Evolutionary conservation across 2,797 vertebrate species (phyloP).

Genomic region (Xerus rutilus): DNA sequence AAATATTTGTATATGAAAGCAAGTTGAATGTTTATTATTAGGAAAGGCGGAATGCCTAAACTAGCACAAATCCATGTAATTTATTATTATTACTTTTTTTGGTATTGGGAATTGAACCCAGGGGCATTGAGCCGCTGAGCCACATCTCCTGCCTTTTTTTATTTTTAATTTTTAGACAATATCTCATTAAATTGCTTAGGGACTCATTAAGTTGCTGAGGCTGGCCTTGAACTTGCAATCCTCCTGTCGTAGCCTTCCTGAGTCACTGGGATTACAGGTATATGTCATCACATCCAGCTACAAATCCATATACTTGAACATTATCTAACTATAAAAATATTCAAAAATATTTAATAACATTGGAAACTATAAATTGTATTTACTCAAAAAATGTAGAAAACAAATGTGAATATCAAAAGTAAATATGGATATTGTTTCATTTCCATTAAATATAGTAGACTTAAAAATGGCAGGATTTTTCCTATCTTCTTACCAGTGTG

Average conservation of each 20-base stretch:
- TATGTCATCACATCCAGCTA: no score
- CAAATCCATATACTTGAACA: neutral
- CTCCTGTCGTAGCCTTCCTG: no score
- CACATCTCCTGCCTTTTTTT: no score
- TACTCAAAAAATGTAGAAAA: neutral
- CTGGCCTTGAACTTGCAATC: no score
- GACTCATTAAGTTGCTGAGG: no score
- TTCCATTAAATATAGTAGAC: neutral
- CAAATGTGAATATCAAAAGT: neutral
- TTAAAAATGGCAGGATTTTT: neutral
- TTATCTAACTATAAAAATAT: neutral
- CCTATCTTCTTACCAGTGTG: neutral
- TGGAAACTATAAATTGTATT: neutral
- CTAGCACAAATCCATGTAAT: neutral
- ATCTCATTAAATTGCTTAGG: no score
- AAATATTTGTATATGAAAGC: neutral
- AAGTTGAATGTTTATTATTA: neutral
- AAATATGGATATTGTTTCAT: neutral
- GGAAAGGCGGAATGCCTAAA: neutral
- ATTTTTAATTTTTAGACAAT: no score
- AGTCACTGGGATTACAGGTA: no score
- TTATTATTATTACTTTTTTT: neutral
- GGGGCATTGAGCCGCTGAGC: no score
- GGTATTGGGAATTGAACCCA: no score
- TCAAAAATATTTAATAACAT: slow-evolving; percentile 22